Evolutionary conservation across 2,888 invertebrate species (phyloP), one percentile per base, ranked within the genome.

Genomic region (Oligia strigilis): DNA sequence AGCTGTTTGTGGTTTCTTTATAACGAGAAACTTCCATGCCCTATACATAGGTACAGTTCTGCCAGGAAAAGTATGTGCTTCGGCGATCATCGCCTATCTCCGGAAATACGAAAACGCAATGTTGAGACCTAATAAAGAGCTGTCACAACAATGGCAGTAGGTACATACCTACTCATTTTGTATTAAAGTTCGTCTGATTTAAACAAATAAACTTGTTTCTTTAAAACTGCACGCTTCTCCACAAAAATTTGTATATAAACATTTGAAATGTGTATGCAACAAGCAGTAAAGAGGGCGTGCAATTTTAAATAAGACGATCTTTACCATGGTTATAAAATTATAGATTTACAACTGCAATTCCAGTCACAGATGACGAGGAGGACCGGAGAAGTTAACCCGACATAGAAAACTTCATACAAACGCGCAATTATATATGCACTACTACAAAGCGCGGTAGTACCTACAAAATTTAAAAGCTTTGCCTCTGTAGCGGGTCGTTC

Each of bases 1-100:
- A 43, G 49, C 29, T 23, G 58, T 72, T 72, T 74, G n/a, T 64
- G 74, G n/a, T 74, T 19, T 43, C 19, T 40, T 40, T 64, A 52
- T 17, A 49, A 43, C 4, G 40, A 29, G 29, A 5, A 71, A 29
- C 17, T 75, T 71, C 11, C 71, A 29, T 75, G 29, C 9, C 4
- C 29, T 70, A 55, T 36, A 23, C 23, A 46, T 46, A 46, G 29
- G n/a, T 19, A 29, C 46, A 70, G 19, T 13, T 49, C 69, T 49
- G 29, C 29, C 19, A 49, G 6, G 29, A 49, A 6, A n/a, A 17
- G 17, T n/a, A 11, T 69, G n/a, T n/a, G 46, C n/a, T 69, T 46
- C n/a, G 43, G 17, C n/a, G 46, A 69, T n/a, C 17, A 46, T 69
- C 17, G 17, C n/a, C 2, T n/a, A n/a, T n/a, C 2, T 46, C n/a